Conservation (phyloP, 2,113 vertebrate species). For the Dipodomys merriami region DNA sequence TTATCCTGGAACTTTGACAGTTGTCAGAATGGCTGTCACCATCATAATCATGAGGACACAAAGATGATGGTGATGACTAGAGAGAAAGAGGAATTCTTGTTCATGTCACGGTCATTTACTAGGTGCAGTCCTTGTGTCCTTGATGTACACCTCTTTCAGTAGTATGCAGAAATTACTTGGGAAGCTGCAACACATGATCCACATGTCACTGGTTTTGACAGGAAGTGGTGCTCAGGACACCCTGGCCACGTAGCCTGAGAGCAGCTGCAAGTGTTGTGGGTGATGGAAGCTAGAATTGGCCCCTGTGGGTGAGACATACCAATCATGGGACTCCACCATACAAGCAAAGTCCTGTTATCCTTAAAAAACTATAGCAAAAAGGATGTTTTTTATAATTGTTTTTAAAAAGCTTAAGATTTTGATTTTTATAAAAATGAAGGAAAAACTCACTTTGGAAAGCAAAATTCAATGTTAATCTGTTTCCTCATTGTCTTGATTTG, state of each 20-base stretch:
- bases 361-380: not conserved
- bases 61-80: not conserved
- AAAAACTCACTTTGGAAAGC: not conserved
- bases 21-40: not conserved
- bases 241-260: not conserved
- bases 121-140: not conserved
- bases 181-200: not conserved
- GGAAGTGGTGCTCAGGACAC: no score
- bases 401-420: not conserved
- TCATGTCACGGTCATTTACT: not conserved
- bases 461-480: not conserved
- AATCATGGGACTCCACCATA: not conserved
- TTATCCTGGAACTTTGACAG: not conserved
- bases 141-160: fast-evolving
- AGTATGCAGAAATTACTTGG: not conserved
- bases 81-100: not conserved
- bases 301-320: not conserved
- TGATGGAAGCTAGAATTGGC: fast-evolving
- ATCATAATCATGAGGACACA: not conserved
- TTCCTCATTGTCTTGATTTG: conserved; percentile 6
- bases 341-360: not conserved
- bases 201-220: not conserved
- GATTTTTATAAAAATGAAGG: conserved; percentile 7
- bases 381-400: no score
- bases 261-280: not conserved